Evolutionary conservation across 2,888 invertebrate genomes (phyloP).

Genomic region (Agonum fuliginosum): DNA sequence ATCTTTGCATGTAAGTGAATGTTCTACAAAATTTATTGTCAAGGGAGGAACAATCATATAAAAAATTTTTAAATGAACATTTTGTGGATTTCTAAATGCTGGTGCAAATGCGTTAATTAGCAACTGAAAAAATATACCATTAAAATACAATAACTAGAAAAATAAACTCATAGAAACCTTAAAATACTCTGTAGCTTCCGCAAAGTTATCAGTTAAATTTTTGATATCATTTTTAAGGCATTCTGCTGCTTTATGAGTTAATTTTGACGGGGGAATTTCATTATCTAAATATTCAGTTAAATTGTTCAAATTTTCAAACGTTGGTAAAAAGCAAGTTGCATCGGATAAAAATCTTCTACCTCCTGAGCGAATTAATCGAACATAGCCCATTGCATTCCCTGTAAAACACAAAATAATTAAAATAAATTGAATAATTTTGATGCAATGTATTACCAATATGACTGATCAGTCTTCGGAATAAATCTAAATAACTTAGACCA

Average conservation of each 20-base stretch:
- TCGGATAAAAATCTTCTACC: constrained; percentile 94
- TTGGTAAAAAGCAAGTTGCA: constrained; percentile 92
- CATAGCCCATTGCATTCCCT: constrained; percentile 96
- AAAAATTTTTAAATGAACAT: constrained; percentile 93
- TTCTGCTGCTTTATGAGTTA: constrained; percentile 80
- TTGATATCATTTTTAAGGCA: constrained; percentile 86
- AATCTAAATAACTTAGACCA: constrained; percentile 92
- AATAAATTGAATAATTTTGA: neutral
- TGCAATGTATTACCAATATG: constrained; percentile 44
- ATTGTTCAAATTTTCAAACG: constrained; percentile 78
- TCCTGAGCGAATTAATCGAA: constrained; percentile 94
- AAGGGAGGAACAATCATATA: constrained; percentile 94
- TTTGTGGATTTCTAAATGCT: constrained; percentile 89
- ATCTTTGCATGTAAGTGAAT: constrained; percentile 93
- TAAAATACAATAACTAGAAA: constrained; percentile 59
- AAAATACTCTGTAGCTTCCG: constrained; percentile 92
- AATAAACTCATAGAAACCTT: constrained; percentile 71
- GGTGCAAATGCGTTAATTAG: constrained; percentile 94
- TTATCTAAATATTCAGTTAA: constrained; percentile 78
- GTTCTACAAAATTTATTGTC: constrained; percentile 95
- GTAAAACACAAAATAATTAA: constrained; percentile 34
- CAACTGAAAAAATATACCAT: constrained; percentile 80
- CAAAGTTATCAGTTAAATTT: constrained; percentile 87
- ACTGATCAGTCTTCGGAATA: constrained; percentile 89
- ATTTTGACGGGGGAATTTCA: constrained; percentile 75